Evolutionary conservation across 2,797 vertebrate species (phyloP), one percentile per base, ranked within the genome.

Genomic region (Phrynocephalus vlangalii): DNA sequence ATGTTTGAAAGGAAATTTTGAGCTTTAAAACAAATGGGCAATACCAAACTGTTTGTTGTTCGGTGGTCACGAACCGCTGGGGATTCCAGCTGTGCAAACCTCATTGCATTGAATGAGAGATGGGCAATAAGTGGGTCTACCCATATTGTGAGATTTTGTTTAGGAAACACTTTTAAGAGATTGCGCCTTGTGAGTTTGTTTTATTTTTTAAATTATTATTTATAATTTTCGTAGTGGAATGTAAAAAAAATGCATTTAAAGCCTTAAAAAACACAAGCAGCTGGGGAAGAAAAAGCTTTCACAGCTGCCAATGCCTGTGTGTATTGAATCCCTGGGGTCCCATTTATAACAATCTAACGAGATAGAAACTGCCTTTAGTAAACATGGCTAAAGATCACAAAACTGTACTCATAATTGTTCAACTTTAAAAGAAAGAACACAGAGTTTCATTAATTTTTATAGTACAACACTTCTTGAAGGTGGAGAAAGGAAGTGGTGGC

Each of bases 341-440:
- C 95, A 96, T 97, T 97, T 97, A 95, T 95, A 96, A 95, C 95
- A 96, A 94, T 95, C 95, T 95, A 96, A 97, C 96, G 97, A 96
- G 97, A 97, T 94, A 95, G 96, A 96, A 96, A 96, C 96, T 96
- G 96, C 96, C 96, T 97, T 94, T 96, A 96, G 97, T 96, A 97
- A 97, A 97, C 97, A 96, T 52, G 91, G 95, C 93, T 95, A 94
- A 96, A 97, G 96, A 97, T 96, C 96, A 97, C 96, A 96, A 93
- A 95, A 96, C 94, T 82, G 91, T 90, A 80, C 91, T 96, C 93
- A 92, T 94, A 95, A 96, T 96, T 96, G 95, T 94, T 96, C 87
- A 91, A 92, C 94, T 94, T 93, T 91, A 94, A 96, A 95, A 96
- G 95, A 93, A 90, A 95, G 95, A 96, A 94, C 92, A 94, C 86